Percentiles rank a stretch among this genome's conserved stretches.
phyloP scores from a whole-genome alignment of 2,888 invertebrate genomes.

The Resseliella maxima region DNA sequence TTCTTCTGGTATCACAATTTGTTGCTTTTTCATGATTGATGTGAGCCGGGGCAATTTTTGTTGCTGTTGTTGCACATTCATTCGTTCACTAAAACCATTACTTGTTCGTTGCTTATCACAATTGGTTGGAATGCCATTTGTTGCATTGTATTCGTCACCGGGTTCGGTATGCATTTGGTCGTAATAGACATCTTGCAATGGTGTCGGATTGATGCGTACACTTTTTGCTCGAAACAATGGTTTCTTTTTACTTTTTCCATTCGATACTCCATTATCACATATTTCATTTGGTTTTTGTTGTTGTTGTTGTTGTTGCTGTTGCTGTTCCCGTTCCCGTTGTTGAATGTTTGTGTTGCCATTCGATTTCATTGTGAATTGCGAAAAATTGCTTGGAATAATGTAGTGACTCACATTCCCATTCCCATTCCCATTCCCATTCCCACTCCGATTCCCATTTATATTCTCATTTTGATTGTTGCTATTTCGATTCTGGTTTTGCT shows the following conservation, averaged over 20 bases:
- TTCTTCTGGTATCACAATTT: slow-evolving; percentile 19
- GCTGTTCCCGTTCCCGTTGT: no score
- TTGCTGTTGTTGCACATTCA: slow-evolving; percentile 51
- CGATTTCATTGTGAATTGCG: slow-evolving; percentile 42
- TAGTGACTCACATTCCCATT: neutral
- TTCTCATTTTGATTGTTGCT: neutral
- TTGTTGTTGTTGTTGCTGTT: no score
- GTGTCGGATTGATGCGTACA: slow-evolving; percentile 57
- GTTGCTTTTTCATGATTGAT: slow-evolving; percentile 58
- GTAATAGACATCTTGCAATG: slow-evolving; percentile 38
- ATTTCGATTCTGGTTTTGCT: neutral
- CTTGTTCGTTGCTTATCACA: slow-evolving; percentile 57
- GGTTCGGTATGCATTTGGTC: neutral
- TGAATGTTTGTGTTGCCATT: slow-evolving; percentile 38
- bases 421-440: slow-evolving; percentile 56
- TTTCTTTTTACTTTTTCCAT: neutral
- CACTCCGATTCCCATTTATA: neutral
- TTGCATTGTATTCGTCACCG: neutral
- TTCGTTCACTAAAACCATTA: neutral
- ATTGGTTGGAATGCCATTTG: slow-evolving; percentile 4
- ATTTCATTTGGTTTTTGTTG: slow-evolving; percentile 38
- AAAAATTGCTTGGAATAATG: slow-evolving; percentile 1
- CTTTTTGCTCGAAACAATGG: slow-evolving; percentile 57
- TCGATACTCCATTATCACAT: neutral
- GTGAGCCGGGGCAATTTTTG: slow-evolving; percentile 61